phyloP scores from a whole-genome alignment of 2,797 vertebrate genomes.

The Masticophis lateralis region DNA sequence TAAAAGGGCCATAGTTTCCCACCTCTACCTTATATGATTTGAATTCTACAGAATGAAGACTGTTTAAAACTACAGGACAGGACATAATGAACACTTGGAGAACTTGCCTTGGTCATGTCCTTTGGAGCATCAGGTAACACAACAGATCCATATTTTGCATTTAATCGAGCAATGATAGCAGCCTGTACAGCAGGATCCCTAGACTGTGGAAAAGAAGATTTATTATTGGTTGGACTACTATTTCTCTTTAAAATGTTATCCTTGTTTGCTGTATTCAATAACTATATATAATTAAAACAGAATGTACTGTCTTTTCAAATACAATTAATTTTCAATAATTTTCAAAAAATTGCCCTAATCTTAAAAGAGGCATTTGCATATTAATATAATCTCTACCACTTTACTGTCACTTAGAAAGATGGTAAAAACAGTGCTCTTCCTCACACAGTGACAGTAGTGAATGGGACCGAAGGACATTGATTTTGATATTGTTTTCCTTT shows the following conservation, averaged over 20 bases:
- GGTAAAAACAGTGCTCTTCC: not conserved
- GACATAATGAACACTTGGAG: not conserved
- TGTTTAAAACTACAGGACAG: conserved; percentile 15
- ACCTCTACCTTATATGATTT: not conserved
- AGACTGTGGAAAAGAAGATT: conserved; percentile 74
- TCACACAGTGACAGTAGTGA: not conserved
- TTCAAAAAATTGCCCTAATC: not conserved
- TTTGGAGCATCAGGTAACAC: conserved; percentile 78
- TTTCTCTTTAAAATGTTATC: not conserved
- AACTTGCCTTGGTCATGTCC: conserved; percentile 83
- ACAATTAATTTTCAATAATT: not conserved
- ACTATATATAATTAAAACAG: not conserved
- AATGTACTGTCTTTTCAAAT: not conserved
- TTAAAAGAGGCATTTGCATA: not conserved
- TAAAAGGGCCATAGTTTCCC: not conserved
- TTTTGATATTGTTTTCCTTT: not conserved
- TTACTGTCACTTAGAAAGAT: not conserved
- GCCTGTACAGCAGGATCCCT: conserved; percentile 98
- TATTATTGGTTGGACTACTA: not conserved
- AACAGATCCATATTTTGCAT: conserved; percentile 95
- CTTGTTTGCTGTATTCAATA: not conserved
- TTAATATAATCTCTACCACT: not conserved
- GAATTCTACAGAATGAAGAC: not conserved
- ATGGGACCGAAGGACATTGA: not conserved
- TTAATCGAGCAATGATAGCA: conserved; percentile 95